Evolutionary conservation across 2,113 vertebrate species (phyloP), one percentile per base, ranked within the genome.

Genomic region (Dasyurus viverrinus): DNA sequence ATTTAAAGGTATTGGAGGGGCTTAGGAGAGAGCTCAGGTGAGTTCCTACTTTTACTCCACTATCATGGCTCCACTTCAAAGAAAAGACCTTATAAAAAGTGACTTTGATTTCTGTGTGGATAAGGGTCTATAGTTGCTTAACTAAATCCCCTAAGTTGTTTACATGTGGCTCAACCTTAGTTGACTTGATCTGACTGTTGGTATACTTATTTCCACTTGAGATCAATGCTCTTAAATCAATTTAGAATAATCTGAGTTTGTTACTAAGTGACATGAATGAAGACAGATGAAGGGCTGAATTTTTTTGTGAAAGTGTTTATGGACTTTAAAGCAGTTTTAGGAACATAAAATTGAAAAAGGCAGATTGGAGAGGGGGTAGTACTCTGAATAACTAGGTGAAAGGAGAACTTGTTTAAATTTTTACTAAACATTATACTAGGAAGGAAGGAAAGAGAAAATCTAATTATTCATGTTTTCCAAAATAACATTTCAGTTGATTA

Each of bases 381-480:
- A 24, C 46, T 0, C 42, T 46, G 0, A 6, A 1, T 10, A 0
- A 0, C 0, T 3, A 12, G 23, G 19, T 89, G 50, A 23, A 8
- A 89, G 26, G 36, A 46, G 8, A 1, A 27, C 24, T 94, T 5
- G 9, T 54, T 92, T 1, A 25, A 84, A 23, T 84, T 84, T 84
- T 68, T 68, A 68, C 30, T 68, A 68, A 68, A 68, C 57, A 60
- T 30, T 12, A 60, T 60, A 60, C 11, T 84, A 42, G 0, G 19
- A 47, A 93, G 52, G 36, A 57, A 89, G 48, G 68, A 30, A n/a
- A 4, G 24, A 91, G 42, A 92, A 52, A 52, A 42, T 0, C 9
- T 89, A 52, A 8, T 9, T 47, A 90, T 23, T 53, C 47, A 54
- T 36, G 46, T 89, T 93, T 93, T 42, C 46, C 11, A 52, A 48